Percentiles rank a stretch among this genome's conserved stretches.
Conservation (phyloP, 2,113 vertebrate species). For the Cavia aperea region DNA sequence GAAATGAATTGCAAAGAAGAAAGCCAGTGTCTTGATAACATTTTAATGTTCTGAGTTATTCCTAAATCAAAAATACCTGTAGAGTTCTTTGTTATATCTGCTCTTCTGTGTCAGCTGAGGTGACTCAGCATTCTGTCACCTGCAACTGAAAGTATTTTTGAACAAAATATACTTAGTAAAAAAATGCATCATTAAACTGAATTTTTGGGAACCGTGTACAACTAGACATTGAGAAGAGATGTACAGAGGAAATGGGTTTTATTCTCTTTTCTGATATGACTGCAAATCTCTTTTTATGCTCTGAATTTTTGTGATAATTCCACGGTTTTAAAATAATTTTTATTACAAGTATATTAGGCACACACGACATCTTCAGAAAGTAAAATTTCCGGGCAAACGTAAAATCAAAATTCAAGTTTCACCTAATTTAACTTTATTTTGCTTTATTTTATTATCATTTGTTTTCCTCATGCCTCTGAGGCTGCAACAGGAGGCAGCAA, state of each 20-base stretch:
- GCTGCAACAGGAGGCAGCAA: background rate
- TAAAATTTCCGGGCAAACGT: background rate
- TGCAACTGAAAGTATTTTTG: background rate
- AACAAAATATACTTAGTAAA: background rate
- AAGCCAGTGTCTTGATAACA: background rate
- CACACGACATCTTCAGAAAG: background rate
- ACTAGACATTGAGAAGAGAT: background rate
- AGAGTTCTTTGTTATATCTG: background rate
- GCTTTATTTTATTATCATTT: background rate
- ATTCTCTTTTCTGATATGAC: background rate
- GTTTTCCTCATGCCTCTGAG: background rate
- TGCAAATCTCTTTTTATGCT: background rate
- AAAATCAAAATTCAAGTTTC: background rate
- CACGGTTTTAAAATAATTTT: background rate
- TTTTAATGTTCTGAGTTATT: slow-evolving; percentile 8
- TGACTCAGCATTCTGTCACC: background rate
- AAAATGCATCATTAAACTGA: background rate
- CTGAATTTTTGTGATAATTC: background rate
- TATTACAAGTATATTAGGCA: background rate
- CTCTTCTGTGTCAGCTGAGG: background rate
- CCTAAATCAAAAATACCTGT: background rate
- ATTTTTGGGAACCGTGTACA: background rate
- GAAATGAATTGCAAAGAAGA: background rate
- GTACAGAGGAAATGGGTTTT: background rate
- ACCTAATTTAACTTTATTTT: background rate